Base-by-base conservation (phyloP, 2,888 invertebrate species). In the Micoletzkya japonica region DNA sequence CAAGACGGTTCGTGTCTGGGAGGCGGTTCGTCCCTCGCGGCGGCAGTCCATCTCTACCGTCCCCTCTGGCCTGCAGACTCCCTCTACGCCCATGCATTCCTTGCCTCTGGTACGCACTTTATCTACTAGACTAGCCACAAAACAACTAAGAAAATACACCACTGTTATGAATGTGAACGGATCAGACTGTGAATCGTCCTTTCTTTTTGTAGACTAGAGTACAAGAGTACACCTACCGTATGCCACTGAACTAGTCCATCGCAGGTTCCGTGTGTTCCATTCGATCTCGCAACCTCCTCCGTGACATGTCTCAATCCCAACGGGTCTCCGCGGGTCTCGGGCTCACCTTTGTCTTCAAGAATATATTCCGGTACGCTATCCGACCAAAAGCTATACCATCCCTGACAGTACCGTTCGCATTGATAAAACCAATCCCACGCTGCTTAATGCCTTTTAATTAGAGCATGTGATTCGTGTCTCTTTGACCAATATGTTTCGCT, bases 21-120 rank as follows among this genome's bases (percentile, higher is more conserved):
- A 34, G 87, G 87, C 36, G 86, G 91, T 89, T 89, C 91, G 54
- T 94, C 92, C 87, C 94, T 95, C 93, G 91, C 93, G 20, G 89
- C 90, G 2, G 95, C 92, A 0, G 85, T 93, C 17, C 96, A 97
- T 88, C 83, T 94, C 36, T 96, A 92, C 89, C 90, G 92, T 1
- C 95, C 95, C 14, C 89, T 98, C 24, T 75, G 76, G 44, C 85
- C 85, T 10, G 73, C 76, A 1, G 70, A 93, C 77, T 89, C 93
- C 78, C 92, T 96, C 86, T 90, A 93, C 73, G 90, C 92, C 52
- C 97, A 98, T 87, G 89, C 91, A 70, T 98, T 97, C 87, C 86
- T 93, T 73, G 95, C 94, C 86, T 90, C 90, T 67, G 96, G 95
- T 77, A 93, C 93, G 86, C 89, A 17, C 30, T 30, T n/a, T 17